Evolutionary conservation across 2,113 vertebrate species (phyloP).

Genomic region (Sorex fumeus): DNA sequence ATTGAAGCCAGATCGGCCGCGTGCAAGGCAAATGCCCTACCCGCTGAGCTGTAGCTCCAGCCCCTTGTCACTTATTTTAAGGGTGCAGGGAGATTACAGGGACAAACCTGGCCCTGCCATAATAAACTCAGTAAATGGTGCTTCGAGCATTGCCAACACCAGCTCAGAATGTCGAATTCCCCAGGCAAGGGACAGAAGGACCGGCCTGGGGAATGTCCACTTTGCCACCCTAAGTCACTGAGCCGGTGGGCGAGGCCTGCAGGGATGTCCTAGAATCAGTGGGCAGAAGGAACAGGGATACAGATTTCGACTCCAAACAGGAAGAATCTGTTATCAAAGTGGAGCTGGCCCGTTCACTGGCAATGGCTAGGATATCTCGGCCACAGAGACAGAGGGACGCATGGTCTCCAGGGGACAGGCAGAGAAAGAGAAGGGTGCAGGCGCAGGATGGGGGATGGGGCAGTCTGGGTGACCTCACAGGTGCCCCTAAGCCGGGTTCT

Average conservation of each 20-base stretch:
- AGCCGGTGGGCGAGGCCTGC: slow-evolving; percentile 17
- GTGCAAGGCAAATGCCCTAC: too few species aligned
- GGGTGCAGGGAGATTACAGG: neutral
- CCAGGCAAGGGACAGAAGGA: slow-evolving; percentile 27
- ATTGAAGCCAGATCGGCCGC: too few species aligned
- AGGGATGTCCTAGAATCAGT: slow-evolving; percentile 20
- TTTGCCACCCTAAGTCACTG: neutral
- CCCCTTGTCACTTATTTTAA: neutral
- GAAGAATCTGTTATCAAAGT: slow-evolving; percentile 25
- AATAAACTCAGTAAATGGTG: slow-evolving; percentile 61
- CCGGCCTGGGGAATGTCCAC: neutral
- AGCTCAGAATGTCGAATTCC: neutral
- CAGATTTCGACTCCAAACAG: slow-evolving; percentile 41
- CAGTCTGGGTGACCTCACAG: neutral
- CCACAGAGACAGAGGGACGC: neutral
- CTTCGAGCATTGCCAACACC: neutral
- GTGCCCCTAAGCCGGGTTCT: neutral
- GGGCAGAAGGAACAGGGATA: slow-evolving; percentile 33
- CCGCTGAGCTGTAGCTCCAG: too few species aligned
- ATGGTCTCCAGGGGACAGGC: too few species aligned
- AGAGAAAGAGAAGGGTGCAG: neutral
- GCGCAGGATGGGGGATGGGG: neutral
- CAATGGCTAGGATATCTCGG: neutral
- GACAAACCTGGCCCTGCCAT: neutral
- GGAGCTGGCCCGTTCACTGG: neutral